phyloP scores from a whole-genome alignment of 2,888 invertebrate species.

The Drosophila neotestacea region DNA sequence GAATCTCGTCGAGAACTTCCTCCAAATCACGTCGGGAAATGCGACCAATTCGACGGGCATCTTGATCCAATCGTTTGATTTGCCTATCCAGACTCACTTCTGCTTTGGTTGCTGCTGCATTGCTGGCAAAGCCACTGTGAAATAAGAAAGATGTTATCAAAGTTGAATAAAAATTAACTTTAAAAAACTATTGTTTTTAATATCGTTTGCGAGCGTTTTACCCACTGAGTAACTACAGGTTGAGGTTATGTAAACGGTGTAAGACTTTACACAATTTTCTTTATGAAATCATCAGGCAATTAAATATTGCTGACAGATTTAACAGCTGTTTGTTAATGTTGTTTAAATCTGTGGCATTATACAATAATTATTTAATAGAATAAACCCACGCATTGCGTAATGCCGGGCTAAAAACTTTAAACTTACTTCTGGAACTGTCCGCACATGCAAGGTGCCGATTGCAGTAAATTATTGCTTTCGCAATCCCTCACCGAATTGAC shows the following conservation, averaged over 20 bases:
- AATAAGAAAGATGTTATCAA: conserved; percentile 10
- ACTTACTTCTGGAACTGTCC: conserved; percentile 86
- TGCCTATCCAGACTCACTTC: conserved; percentile 89
- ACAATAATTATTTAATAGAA: conserved; percentile 7
- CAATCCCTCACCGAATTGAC: conserved; percentile 89
- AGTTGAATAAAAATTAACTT: neutral
- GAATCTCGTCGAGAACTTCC: conserved; percentile 91
- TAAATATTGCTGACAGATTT: conserved; percentile 12
- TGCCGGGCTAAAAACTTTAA: conserved; percentile 55
- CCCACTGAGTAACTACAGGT: neutral
- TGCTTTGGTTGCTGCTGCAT: conserved; percentile 86
- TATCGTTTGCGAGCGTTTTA: no score
- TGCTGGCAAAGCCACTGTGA: conserved; percentile 87
- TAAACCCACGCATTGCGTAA: conserved; percentile 67
- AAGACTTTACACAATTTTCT: conserved; percentile 22
- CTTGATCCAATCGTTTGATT: conserved; percentile 89
- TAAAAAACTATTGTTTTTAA: no score
- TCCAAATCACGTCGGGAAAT: conserved; percentile 91
- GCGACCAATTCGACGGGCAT: conserved; percentile 90
- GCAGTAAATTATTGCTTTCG: conserved; percentile 87
- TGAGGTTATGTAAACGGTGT: conserved; percentile 58
- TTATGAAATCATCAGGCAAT: conserved; percentile 18
- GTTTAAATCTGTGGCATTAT: neutral
- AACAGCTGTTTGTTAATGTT: neutral
- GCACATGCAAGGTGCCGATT: conserved; percentile 86